These are phyloP conservation scores for Tylochromis polylepis DNA, from an alignment of 2,113 vertebrate genomes.

Conservation along the genomic window DNA sequence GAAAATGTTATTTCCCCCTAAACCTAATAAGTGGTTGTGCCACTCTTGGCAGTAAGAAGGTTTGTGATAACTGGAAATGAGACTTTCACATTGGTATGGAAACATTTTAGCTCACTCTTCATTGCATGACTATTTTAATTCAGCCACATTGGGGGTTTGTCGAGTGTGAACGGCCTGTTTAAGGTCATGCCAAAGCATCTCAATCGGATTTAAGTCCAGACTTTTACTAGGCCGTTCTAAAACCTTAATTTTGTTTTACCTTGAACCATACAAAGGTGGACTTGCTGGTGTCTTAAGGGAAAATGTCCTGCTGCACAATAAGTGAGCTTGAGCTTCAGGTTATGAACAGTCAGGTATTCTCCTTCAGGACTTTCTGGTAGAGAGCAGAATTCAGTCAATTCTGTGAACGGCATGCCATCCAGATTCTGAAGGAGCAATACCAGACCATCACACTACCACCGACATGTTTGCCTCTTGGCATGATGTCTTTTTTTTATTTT, in stretches of 20 bases:
- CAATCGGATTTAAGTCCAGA: not conserved
- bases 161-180: not conserved
- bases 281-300: not conserved
- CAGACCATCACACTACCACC: not conserved
- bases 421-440: not conserved
- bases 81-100: not conserved
- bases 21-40: not conserved
- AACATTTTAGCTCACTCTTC: not conserved
- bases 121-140: not conserved
- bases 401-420: not conserved
- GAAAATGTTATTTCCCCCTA: not conserved
- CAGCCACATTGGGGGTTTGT: not conserved
- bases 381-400: not conserved
- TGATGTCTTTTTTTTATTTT: not conserved
- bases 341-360: not conserved
- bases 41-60: not conserved
- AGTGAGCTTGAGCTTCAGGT: not conserved
- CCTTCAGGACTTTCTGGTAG: not conserved
- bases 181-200: not conserved
- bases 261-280: rapidly evolving
- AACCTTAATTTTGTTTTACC: not conserved
- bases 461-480: not conserved
- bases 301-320: not conserved
- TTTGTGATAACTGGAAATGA: not conserved
- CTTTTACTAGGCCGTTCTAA: not conserved